A percentile compares a stretch with the other conserved stretches of the same genome.
Evolutionary conservation across 2,113 vertebrate species (phyloP).

Genomic region (Gymnobelideus leadbeateri): DNA sequence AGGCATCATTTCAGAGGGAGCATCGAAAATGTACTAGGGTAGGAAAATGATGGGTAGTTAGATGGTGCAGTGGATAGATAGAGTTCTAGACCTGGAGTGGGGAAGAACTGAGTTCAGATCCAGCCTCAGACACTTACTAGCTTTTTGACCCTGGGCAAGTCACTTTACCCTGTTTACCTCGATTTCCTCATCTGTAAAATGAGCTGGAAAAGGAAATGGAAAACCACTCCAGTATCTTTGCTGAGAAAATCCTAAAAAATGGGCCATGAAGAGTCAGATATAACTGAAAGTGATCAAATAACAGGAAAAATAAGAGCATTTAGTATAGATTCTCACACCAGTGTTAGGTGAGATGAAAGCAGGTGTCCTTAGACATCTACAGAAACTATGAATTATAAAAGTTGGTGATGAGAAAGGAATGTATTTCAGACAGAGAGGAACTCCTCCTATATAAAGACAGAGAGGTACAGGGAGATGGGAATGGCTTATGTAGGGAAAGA

Average conservation of each 20-base stretch:
- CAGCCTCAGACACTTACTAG: not conserved
- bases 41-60: not conserved
- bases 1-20: not conserved
- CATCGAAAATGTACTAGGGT: not conserved
- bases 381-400: not conserved
- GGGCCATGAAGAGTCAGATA: not conserved
- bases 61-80: not conserved
- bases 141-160: not conserved
- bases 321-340: not conserved
- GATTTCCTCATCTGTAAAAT: not conserved
- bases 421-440: not conserved
- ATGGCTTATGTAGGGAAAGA: not conserved
- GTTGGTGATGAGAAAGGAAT: accelerated
- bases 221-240: not conserved
- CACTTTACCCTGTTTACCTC: not conserved
- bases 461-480: not conserved
- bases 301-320: not conserved
- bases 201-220: not conserved
- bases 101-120: not conserved
- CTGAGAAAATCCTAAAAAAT: not conserved
- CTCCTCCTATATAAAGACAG: not conserved
- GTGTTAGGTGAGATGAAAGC: not conserved
- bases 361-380: not conserved
- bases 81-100: not conserved
- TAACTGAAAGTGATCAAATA: not conserved